Evolutionary conservation across 2,797 vertebrate genomes (phyloP).

Genomic region (Sebastes nivosus): DNA sequence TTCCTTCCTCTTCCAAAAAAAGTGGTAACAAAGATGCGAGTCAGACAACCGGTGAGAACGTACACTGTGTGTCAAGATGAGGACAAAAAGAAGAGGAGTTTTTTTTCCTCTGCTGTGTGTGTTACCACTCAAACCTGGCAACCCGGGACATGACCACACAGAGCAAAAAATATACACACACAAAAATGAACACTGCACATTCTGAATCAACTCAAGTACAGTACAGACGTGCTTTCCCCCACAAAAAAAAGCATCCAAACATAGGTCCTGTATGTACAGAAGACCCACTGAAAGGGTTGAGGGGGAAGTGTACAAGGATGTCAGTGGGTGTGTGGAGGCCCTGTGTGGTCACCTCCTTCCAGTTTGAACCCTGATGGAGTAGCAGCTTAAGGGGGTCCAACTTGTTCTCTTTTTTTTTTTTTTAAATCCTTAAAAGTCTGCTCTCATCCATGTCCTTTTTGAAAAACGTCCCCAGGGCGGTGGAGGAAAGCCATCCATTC

Average conservation of each 20-base stretch:
- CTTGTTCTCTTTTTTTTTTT: neutral
- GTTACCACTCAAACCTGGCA: slow-evolving; percentile 38
- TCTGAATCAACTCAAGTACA: slow-evolving; percentile 59
- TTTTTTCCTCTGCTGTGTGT: slow-evolving; percentile 15
- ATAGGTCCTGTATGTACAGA: slow-evolving; percentile 40
- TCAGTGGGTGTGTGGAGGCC: slow-evolving; percentile 23
- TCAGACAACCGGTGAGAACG: slow-evolving; percentile 43
- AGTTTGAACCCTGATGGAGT: slow-evolving; percentile 16
- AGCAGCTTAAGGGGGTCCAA: slow-evolving; percentile 61
- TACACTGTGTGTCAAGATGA: slow-evolving; percentile 23
- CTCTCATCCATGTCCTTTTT: slow-evolving; percentile 22
- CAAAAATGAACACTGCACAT: slow-evolving; percentile 42
- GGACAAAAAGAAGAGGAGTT: slow-evolving; percentile 15
- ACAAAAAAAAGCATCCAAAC: slow-evolving; percentile 27
- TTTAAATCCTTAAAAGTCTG: slow-evolving; percentile 26
- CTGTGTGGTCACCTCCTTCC: slow-evolving; percentile 66
- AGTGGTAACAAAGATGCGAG: slow-evolving; percentile 47
- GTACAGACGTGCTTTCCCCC: slow-evolving; percentile 13
- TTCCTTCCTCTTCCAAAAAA: slow-evolving; percentile 11
- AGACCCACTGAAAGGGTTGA: slow-evolving; percentile 17
- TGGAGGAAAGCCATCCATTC: neutral
- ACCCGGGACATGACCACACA: slow-evolving; percentile 67
- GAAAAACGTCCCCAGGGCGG: slow-evolving; percentile 19
- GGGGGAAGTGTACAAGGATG: neutral
- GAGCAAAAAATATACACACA: slow-evolving; percentile 16